A percentile compares a stretch with the other conserved stretches of the same genome.
Evolutionary conservation across 2,888 invertebrate genomes (phyloP).

Genomic region (Drosophila ezoana): DNA sequence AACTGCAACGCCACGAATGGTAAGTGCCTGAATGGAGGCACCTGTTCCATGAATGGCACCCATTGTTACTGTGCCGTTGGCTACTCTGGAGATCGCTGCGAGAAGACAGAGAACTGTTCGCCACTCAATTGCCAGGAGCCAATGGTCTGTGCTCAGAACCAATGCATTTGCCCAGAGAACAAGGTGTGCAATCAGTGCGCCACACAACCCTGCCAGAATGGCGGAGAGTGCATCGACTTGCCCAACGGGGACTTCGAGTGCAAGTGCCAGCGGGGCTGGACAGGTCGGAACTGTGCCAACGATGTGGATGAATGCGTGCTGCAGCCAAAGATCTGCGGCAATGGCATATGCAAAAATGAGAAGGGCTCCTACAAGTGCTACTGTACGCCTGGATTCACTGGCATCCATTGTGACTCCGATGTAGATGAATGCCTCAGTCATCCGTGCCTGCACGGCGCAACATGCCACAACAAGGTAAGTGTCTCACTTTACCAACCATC

Average conservation of each 20-base stretch:
- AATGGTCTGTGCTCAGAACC: slow-evolving; percentile 83
- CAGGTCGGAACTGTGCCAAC: slow-evolving; percentile 86
- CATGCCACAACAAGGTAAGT: slow-evolving; percentile 89
- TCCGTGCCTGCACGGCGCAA: slow-evolving; percentile 93
- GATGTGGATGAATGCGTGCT: slow-evolving; percentile 90
- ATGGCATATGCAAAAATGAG: slow-evolving; percentile 93
- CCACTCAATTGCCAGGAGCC: slow-evolving; percentile 83
- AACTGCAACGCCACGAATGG: slow-evolving; percentile 80
- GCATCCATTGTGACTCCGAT: slow-evolving; percentile 92
- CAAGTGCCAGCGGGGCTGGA: slow-evolving; percentile 87
- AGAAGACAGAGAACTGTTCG: slow-evolving; percentile 82
- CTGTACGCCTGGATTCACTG: slow-evolving; percentile 95
- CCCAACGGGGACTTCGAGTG: slow-evolving; percentile 87
- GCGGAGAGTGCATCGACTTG: slow-evolving; percentile 88
- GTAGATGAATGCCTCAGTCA: slow-evolving; percentile 94
- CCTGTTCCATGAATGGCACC: slow-evolving; percentile 83
- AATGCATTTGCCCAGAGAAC: slow-evolving; percentile 84
- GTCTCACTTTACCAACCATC: background rate
- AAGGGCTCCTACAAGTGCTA: slow-evolving; percentile 93
- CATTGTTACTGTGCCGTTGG: slow-evolving; percentile 84
- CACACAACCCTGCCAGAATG: slow-evolving; percentile 88
- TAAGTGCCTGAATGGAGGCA: slow-evolving; percentile 84
- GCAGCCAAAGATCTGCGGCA: slow-evolving; percentile 88
- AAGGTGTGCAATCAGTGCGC: slow-evolving; percentile 86
- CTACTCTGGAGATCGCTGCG: slow-evolving; percentile 83